Evolutionary conservation across 2,888 invertebrate species (phyloP), one percentile per base, ranked within the genome.

Genomic region (Apamea monoglypha): DNA sequence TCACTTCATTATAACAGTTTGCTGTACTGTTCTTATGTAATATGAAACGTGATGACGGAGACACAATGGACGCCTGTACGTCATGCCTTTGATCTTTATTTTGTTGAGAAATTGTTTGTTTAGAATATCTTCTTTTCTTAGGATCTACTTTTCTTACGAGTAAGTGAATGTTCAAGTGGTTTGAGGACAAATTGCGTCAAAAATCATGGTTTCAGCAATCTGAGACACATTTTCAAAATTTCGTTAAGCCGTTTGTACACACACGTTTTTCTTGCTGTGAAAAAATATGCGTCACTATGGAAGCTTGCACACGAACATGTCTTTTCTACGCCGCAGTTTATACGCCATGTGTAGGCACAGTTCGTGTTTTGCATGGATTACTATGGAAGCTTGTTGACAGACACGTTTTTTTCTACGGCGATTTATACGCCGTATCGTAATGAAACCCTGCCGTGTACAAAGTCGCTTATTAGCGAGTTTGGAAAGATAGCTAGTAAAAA

Each of bases 1-100:
- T 96, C 94, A 96, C 95, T 94, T 96, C 95, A 96, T 96, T 96
- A 96, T 94, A 94, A 93, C 94, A 91, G 95, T 93, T 94, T 94
- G 92, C 91, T 91, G 90, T 91, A 89, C 91, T 92, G 91, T 92
- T 90, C 92, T 91, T 92, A 88, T 93, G 91, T 90, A 92, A 93
- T 93, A 93, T 94, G 94, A 92, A 95, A 92, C 85, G 85, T 85
- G 89, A 91, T 91, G 91, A 91, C 90, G 89, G 84, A 82, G 89
- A 88, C 83, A 76, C 64, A 84, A 81, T 63, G 44, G 44, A 56
- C n/a, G n/a, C 21, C n/a, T 36, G 21, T 53, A 36, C 36, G 53
- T 63, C 14, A n/a, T 32, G 7, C 25, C 18, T 74, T 74, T 80
- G 53, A 75, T 75, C 44, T 78, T 56, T 47, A 64, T 64, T 64